Evolutionary conservation across 1,140 invertebrate genomes (phyloP), one percentile per base, ranked within the genome.

Genomic region (Aradophagus sp.): DNA sequence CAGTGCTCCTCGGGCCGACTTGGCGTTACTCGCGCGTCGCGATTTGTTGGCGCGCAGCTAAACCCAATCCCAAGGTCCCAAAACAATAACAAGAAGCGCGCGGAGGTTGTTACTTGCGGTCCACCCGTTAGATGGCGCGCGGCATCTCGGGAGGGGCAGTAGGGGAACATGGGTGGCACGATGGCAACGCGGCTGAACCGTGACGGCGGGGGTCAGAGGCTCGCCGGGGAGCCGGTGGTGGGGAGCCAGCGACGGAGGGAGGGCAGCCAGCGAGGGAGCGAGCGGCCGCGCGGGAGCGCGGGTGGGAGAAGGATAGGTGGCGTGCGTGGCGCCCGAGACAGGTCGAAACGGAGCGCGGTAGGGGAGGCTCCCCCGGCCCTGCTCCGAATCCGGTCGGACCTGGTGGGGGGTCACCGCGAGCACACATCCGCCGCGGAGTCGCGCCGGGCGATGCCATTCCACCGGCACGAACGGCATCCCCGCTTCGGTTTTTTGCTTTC

Each of bases 371-470:
- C 27, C 36, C n/a, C 14, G 26, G 11, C 26, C 42, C 52, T 34
- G 17, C 42, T 16, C 2, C 4, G 11, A 17, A 1, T 29, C 10
- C 20, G 5, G 2, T 0, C 2, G 1, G n/a, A 0, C 13, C 13
- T 39, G 44, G 73, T 68, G 63, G 68, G 73, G 52, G 47, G 55
- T 55, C 68, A 63, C 47, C 52, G n/a, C 41, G 39, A 55, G 62
- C 62, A 59, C 55, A 65, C 56, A 55, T 77, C 70, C 63, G 71
- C 66, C 53, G 67, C 7, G 38, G 31, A 61, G 50, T 56, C 70
- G 68, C 50, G 66, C 73, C 72, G 77, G 76, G 72, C 74, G 76
- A 80, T 80, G 73, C 79, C 76, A 80, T 76, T 80, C 78, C 65
- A 79, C 76, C 73, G 74, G 73, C 68, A 68, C 75, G 58, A 79